Conservation (phyloP, 2,888 invertebrate species). For the Palloptera scutellata region DNA sequence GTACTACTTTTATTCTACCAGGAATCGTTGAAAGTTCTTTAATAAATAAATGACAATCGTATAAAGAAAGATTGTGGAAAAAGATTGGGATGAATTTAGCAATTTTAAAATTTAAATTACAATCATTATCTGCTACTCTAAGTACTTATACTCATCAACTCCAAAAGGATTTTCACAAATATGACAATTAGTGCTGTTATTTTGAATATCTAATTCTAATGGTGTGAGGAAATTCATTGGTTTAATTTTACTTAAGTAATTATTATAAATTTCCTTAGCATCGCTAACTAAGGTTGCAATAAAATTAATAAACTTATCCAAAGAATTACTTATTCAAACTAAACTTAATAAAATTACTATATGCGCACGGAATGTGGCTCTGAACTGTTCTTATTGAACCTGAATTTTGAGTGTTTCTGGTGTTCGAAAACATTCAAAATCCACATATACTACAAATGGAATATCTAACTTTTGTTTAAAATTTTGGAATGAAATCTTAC, state of each 20-base stretch:
- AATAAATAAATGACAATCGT: slow-evolving; percentile 28
- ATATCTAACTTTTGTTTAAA: slow-evolving; percentile 29
- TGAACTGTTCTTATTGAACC: slow-evolving; percentile 1
- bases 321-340: slow-evolving; percentile 1
- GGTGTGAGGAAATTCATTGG: slow-evolving; percentile 19
- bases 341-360: slow-evolving; percentile 20
- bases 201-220: neutral
- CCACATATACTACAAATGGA: slow-evolving; percentile 22
- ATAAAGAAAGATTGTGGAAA: slow-evolving; percentile 21
- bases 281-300: slow-evolving; percentile 2
- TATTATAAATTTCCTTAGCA: neutral
- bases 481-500: slow-evolving; percentile 21
- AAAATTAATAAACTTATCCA: slow-evolving; percentile 14
- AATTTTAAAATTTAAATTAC: slow-evolving; percentile 27
- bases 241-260: slow-evolving; percentile 14
- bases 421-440: slow-evolving; percentile 34
- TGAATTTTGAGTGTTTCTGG: too few relatives aligned
- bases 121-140: slow-evolving; percentile 25
- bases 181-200: neutral
- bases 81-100: slow-evolving; percentile 21
- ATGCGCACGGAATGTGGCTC: slow-evolving; percentile 29
- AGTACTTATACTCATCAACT: slow-evolving; percentile 18
- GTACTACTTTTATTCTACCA: slow-evolving; percentile 26
- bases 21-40: slow-evolving; percentile 21
- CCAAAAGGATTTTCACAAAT: neutral